Percentiles rank a stretch among this genome's conserved stretches.
These are phyloP conservation scores for Nineta flava DNA, from an alignment of 2,888 invertebrate genomes.

Conservation along the genomic window DNA sequence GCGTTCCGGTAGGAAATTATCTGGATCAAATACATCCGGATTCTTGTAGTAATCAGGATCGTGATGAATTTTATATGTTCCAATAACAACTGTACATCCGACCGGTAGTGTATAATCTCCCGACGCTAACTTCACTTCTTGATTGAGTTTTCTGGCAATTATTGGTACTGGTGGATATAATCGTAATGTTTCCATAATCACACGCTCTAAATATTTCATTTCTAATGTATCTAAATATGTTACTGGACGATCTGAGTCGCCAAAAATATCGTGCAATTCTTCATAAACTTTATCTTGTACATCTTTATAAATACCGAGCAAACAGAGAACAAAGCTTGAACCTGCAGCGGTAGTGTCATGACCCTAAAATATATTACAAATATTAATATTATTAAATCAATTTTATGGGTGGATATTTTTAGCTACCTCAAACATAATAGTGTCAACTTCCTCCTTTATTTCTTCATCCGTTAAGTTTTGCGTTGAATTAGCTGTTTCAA, in stretches of 20 bases:
- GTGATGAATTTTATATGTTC: constrained; percentile 53
- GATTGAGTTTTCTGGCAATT: constrained; percentile 54
- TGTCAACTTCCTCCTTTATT: constrained; percentile 70
- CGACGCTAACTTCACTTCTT: constrained; percentile 55
- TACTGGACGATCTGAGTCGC: constrained; percentile 55
- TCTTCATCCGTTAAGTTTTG: constrained; percentile 52
- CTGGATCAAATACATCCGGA: constrained; percentile 64
- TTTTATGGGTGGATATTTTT: constrained; percentile 6
- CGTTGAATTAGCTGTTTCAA: constrained; percentile 54
- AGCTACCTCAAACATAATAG: constrained; percentile 79
- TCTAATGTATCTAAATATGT: constrained; percentile 71
- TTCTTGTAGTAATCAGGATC: constrained; percentile 57
- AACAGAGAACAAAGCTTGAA: constrained; percentile 63
- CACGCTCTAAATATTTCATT: constrained; percentile 72
- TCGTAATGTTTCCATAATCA: constrained; percentile 63
- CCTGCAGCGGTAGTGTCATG: constrained; percentile 73
- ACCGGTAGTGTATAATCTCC: constrained; percentile 48
- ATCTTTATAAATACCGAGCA: constrained; percentile 58
- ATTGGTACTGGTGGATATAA: constrained; percentile 68
- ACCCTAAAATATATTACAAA: constrained; percentile 30
- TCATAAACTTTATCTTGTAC: constrained; percentile 57
- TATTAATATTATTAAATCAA: neutral
- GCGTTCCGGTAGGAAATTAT: constrained; percentile 69
- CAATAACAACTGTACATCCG: constrained; percentile 50
- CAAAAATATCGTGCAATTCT: constrained; percentile 60